Percentiles rank a stretch among this genome's conserved stretches.
Evolutionary conservation across 2,888 invertebrate genomes (phyloP).

Genomic region (Chymomyza amoena): DNA sequence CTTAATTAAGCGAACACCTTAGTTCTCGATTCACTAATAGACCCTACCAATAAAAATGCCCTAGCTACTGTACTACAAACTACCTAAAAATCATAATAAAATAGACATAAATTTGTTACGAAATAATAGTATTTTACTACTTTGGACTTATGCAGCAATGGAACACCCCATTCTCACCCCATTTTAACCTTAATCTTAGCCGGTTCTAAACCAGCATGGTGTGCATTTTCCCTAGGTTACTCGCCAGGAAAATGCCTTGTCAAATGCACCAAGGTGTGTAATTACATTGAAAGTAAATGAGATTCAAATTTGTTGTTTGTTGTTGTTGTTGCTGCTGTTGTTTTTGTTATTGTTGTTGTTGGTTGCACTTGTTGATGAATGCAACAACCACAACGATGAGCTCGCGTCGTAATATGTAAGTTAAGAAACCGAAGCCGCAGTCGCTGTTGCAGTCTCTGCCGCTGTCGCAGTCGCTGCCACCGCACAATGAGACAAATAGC

Average conservation of each 20-base stretch:
- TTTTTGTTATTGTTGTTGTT: constrained; percentile 19
- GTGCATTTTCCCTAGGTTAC: neutral
- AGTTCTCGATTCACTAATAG: too few relatives aligned
- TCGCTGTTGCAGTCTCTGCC: too few relatives aligned
- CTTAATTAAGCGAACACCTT: too few relatives aligned
- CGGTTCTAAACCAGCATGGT: neutral
- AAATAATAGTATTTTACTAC: neutral
- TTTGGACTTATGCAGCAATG: neutral
- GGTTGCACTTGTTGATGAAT: constrained; percentile 52
- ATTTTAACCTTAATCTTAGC: neutral
- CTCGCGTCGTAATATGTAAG: neutral
- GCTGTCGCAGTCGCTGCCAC: neutral
- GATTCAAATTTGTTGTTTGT: constrained; percentile 60
- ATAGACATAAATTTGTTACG: neutral
- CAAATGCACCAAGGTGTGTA: constrained; percentile 24
- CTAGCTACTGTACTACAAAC: neutral
- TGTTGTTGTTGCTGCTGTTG: constrained; percentile 18
- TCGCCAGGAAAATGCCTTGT: neutral
- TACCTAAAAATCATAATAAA: constrained; percentile 17
- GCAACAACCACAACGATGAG: constrained; percentile 13
- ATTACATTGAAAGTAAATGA: constrained; percentile 63
- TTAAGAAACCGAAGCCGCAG: constrained; percentile 2
- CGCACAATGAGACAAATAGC: constrained; percentile 18
- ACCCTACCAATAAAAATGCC: neutral
- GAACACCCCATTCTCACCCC: neutral